Conservation (phyloP, 2,888 invertebrate genomes). For the Sinhomidia bicolor region DNA sequence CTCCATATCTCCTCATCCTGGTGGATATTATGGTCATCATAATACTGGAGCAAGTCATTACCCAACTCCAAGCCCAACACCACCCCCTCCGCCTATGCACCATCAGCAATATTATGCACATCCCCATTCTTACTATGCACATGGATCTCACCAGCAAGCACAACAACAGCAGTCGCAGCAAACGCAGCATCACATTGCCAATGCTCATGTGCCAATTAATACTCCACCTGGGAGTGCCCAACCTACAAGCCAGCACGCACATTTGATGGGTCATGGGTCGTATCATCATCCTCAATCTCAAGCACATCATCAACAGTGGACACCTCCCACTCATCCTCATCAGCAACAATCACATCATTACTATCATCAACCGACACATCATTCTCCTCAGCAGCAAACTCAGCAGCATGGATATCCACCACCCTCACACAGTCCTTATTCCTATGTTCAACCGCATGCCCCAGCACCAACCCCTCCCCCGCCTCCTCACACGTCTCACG, state of each 20-base stretch:
- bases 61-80: slow-evolving; percentile 60
- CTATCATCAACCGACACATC: slow-evolving; percentile 61
- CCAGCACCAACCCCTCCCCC: slow-evolving; percentile 61
- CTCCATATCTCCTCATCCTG: slow-evolving; percentile 66
- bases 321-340: slow-evolving; percentile 40
- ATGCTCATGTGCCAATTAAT: slow-evolving; percentile 46
- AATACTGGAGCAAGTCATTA: slow-evolving; percentile 53
- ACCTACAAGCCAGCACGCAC: slow-evolving; percentile 50
- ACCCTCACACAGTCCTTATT: slow-evolving; percentile 65
- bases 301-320: slow-evolving; percentile 61
- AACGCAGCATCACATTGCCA: slow-evolving; percentile 48
- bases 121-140: slow-evolving; percentile 52
- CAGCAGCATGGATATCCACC: slow-evolving; percentile 65
- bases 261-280: slow-evolving; percentile 44
- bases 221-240: background rate
- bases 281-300: slow-evolving; percentile 50
- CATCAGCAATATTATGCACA: slow-evolving; percentile 61
- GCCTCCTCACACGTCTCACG: slow-evolving; percentile 45
- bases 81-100: slow-evolving; percentile 59
- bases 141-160: slow-evolving; percentile 65
- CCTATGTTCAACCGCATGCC: slow-evolving; percentile 52
- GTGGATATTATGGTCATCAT: slow-evolving; percentile 53
- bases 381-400: slow-evolving; percentile 54
- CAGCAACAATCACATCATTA: slow-evolving; percentile 72
- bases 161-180: slow-evolving; percentile 56